These are phyloP conservation scores for Alces alces DNA, from an alignment of 2,113 vertebrate species.

Conservation along the genomic window DNA sequence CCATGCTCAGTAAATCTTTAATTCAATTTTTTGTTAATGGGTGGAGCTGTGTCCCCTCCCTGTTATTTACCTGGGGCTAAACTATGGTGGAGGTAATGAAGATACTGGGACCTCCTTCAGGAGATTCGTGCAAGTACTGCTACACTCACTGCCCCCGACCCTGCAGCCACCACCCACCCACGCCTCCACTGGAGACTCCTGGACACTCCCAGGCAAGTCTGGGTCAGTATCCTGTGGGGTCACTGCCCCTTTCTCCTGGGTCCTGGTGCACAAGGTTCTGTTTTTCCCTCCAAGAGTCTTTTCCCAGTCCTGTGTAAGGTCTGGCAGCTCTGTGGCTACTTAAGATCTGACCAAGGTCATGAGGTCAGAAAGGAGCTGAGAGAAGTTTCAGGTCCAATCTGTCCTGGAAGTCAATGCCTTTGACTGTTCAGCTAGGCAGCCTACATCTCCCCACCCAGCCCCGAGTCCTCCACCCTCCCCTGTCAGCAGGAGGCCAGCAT, in stretches of 20 bases:
- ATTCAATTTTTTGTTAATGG: background rate
- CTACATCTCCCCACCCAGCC: background rate
- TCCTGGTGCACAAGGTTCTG: background rate
- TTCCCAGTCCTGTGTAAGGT: background rate
- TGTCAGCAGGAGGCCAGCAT: background rate
- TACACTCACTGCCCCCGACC: background rate
- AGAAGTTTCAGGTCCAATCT: background rate
- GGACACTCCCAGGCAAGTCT: background rate
- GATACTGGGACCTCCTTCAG: background rate
- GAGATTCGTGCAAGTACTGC: background rate
- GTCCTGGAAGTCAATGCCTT: background rate
- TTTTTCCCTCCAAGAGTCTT: background rate
- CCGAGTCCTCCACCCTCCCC: fast-evolving
- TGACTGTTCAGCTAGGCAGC: background rate
- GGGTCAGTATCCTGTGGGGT: background rate
- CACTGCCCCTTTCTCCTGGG: background rate
- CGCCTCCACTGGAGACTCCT: background rate
- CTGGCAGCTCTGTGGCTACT: background rate
- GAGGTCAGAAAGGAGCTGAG: background rate
- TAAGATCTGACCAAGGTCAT: background rate
- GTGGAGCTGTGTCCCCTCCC: background rate
- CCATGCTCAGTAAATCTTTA: background rate
- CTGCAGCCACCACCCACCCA: background rate
- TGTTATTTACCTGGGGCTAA: background rate
- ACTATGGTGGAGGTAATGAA: background rate